Base-by-base conservation (phyloP, 2,113 vertebrate genomes). In the Mugil cephalus region DNA sequence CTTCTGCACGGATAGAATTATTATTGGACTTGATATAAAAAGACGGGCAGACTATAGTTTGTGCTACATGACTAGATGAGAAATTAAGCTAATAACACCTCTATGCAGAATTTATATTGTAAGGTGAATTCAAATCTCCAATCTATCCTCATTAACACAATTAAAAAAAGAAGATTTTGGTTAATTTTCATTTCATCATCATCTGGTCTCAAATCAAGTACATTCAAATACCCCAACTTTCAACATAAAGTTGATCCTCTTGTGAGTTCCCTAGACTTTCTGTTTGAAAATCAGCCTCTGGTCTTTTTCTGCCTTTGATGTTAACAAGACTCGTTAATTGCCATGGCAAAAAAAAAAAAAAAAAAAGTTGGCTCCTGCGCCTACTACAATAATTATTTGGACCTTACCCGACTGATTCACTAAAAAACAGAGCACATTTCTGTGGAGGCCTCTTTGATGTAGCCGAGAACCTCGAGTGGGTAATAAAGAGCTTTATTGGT, bases 321-420 rank as follows among this genome's bases (percentile, higher is more conserved):
- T 80, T 87, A 87, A 89, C 80, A 84, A 87, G 71, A 39, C 66
- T 85, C 69, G 65, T 81, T 87, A 88, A 91, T 89, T 84, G 76
- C 75, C 47, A 51, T 3, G 45, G 67, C 66, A 58, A 71, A 82
- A 77, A 62, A 48, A 47, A 47, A 48, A 47, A 47, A 47, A 75
- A 50, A 50, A 72, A 39, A 77, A 52, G 14, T 51, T 72, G 66
- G 69, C 73, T 85, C 72, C 62, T 63, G 66, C 53, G 56, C 73
- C 56, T 46, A 34, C 64, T 18, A 76, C 61, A 79, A 75, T 83
- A 79, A 83, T 88, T 83, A 89, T 76, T 70, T 18, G 51, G 42
- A 63, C 69, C 51, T 68, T 45, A 51, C 62, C 47, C 67, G 69
- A 85, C 71, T 82, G 59, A 74, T 67, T 70, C 24, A 38, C 17